Conservation (phyloP, 2,797 vertebrate species). For the Tolypeutes matacus region DNA sequence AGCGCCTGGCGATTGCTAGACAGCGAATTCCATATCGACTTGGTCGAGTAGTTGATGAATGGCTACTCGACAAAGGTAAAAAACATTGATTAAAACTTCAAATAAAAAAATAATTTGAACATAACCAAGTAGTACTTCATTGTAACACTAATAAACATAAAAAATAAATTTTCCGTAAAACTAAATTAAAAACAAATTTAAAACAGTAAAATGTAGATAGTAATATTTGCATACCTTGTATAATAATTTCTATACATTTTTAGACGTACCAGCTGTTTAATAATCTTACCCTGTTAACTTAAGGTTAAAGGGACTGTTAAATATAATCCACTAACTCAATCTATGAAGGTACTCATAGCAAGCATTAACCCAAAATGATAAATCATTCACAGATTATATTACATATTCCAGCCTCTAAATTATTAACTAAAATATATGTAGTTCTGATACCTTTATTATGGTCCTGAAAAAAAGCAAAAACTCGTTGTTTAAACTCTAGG, state of each 20-base stretch:
- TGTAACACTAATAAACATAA: constrained; percentile 99
- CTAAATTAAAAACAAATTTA: constrained; percentile 96
- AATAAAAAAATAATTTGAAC: constrained; percentile 99
- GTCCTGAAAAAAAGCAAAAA: constrained; percentile 90
- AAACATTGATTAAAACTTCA: constrained; percentile 99
- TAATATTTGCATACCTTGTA: constrained; percentile 95
- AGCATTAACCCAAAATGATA: constrained; percentile 97
- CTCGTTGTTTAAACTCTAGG: constrained; percentile 94
- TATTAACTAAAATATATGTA: constrained; percentile 95
- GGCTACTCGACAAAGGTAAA: constrained; percentile 99
- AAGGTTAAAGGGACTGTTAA: constrained; percentile 99
- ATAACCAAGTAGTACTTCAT: constrained; percentile 97
- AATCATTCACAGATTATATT: constrained; percentile 93
- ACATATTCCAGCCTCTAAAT: constrained; percentile 95
- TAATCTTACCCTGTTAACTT: constrained; percentile 97
- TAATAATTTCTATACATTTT: constrained; percentile 97
- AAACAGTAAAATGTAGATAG: constrained; percentile 96
- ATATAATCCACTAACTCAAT: constrained; percentile 97
- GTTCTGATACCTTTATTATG: constrained; percentile 91
- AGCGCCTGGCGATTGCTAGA: constrained; percentile 99
- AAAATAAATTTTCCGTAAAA: constrained; percentile 99
- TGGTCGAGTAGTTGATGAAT: constrained; percentile 99
- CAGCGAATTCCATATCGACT: constrained; percentile 99
- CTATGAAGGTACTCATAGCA: constrained; percentile 93
- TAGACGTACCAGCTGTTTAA: constrained; percentile 95